Evolutionary conservation across 2,888 invertebrate species (phyloP), one percentile per base, ranked within the genome.

Genomic region (Tetragonisca angustula): DNA sequence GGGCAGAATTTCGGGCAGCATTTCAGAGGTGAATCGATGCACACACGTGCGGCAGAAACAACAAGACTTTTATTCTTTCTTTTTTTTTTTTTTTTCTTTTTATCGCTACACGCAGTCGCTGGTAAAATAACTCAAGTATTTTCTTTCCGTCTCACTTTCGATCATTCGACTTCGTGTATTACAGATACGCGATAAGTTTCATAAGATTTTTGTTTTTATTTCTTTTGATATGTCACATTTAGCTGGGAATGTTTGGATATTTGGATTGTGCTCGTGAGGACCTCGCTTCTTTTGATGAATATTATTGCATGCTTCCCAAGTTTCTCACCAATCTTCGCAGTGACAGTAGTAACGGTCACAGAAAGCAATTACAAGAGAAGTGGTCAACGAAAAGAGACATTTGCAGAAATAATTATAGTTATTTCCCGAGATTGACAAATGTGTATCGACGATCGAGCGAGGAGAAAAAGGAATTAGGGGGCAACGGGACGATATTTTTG

Each of bases 51-150:
- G 11, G 19, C 54, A 6, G 70, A 56, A 43, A n/a, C 65, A 70
- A 80, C 70, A 56, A 80, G 56, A 61, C 13, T 79, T 62, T 62
- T 70, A 64, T 56, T 70, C 17, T 21, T 17, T 19, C 5, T 43
- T 43, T 43, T 9, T 43, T 43, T 36, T 21, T 17, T 17, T 19
- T 11, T 36, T 36, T 36, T 6, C 9, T 43, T 36, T 36, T 43
- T 43, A 43, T 43, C 9, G 43, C 43, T n/a, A n/a, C 61, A 24
- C 24, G 24, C 61, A 24, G 61, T 24, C 56, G 2, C 56, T 5
- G 24, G 56, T 59, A n/a, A 59, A 59, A 24, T 2, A 56, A 43
- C 43, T 9, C 43, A 9, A 9, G 43, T 9, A 11, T 43, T 9
- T 43, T 9, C 9, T 11, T 43, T 43, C 9, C 43, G 9, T 43